Evolutionary conservation across 2,797 vertebrate genomes (phyloP), one percentile per base, ranked within the genome.

Genomic region (Propithecus perrieri): DNA sequence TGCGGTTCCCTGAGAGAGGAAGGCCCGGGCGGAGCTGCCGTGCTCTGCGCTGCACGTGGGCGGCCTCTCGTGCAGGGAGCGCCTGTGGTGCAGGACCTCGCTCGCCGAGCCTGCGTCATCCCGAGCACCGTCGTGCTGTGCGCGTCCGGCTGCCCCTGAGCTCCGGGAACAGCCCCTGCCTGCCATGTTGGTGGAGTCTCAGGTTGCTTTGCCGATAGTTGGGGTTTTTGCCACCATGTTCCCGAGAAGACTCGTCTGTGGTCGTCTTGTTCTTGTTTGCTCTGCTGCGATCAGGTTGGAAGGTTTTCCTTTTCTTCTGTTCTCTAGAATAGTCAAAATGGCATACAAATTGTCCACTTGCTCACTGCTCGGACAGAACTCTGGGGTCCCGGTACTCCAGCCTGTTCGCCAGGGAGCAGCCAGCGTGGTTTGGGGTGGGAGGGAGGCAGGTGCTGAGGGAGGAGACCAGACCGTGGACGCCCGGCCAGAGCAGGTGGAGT

Each of bases 121-220:
- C 0, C 30, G 17, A 6, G 46, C 5, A 0, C 10, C 0, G 2
- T 13, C 33, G 0, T 26, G 43, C 75, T 55, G 12, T 55, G n/a
- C 11, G 5, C 4, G 1, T 26, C 5, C 0, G 28, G 30, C 55
- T 46, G 30, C 24, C 71, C 30, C 41, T 38, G 33, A 13, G 2
- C 35, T 33, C n/a, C 6, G 4, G 63, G 4, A 17, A 2, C 22
- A 2, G 17, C 33, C 33, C 13, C 59, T 43, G 59, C 18, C 1
- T 14, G 41, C 74, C 8, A 0, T 9, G 15, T 41, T 6, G 22
- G 12, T n/a, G 35, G 30, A 26, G 35, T 50, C 46, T 38, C 18
- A n/a, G 75, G 69, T n/a, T 10, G 22, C 79, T 48, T 65, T 24
- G 26, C 41, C 20, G 1, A 24, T 3, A 3, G 55, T 4, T 11